Conservation (phyloP, 2,888 invertebrate genomes). For the Callosobruchus maculatus region DNA sequence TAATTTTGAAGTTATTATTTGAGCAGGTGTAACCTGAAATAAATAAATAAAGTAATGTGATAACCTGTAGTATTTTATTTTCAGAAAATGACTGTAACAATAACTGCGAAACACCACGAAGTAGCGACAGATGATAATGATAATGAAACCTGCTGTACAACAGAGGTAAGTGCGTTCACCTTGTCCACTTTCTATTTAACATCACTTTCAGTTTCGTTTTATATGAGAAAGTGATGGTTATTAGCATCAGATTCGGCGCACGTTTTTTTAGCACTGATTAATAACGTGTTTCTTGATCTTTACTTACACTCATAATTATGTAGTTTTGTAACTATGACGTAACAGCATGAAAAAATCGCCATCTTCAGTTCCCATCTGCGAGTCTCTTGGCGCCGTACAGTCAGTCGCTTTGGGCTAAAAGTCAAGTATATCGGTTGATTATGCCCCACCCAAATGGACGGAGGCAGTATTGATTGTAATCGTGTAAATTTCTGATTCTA, state of each 20-base stretch:
- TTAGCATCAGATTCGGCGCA: neutral
- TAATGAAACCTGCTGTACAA: conserved; percentile 39
- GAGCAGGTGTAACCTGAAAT: no score
- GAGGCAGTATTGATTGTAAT: no score
- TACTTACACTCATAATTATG: no score
- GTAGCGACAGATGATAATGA: conserved; percentile 38
- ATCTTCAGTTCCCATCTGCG: neutral
- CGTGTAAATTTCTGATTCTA: no score
- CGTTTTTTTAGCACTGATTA: neutral
- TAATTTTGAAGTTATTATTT: no score
- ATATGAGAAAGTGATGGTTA: conserved; percentile 9
- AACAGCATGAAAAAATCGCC: neutral
- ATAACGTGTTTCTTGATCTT: no score
- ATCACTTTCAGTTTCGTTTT: conserved; percentile 6
- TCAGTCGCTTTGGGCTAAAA: no score
- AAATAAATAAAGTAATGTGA: no score
- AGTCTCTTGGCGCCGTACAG: neutral
- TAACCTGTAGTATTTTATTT: neutral
- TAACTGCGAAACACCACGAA: conserved; percentile 37
- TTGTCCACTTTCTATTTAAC: conserved; percentile 5
- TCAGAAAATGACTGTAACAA: conserved; percentile 37
- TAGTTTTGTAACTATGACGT: no score
- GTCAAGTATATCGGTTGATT: no score
- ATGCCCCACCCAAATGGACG: no score
- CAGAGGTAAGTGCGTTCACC: conserved; percentile 35